Base-by-base conservation (phyloP, 2,797 vertebrate genomes). In the Hapalemur alaotrensis region DNA sequence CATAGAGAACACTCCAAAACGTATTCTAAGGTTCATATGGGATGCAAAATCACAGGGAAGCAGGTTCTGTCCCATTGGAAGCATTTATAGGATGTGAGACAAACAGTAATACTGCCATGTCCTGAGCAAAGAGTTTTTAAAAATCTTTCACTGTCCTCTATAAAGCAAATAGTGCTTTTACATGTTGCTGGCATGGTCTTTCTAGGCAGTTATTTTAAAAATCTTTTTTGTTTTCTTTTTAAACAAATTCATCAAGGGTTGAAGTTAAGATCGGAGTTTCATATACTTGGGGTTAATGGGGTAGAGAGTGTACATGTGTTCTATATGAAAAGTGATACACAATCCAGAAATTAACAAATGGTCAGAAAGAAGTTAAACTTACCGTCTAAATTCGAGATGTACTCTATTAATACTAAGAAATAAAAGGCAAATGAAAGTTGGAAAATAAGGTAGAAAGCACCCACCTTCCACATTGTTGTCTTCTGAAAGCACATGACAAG, bases 401-500 rank as follows among this genome's bases (percentile, higher is more conserved):
- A 98, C 97, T 98, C 97, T 98, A 96, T 96, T 87, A 98, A 98
- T 75, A 97, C 96, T 98, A 98, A 98, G 91, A 98, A 96, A 98
- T 70, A 97, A 98, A 98, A 97, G 82, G 95, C 54, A 90, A 97
- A 96, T 46, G 65, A 98, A 94, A 96, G 91, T 97, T 98, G 97
- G 97, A 97, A 98, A 97, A 98, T 96, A 98, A 98, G 98, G 98
- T 97, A 98, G 97, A 98, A 98, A 98, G 98, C 99, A 99, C 99
- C 99, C 99, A 99, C 99, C 99, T 99, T 99, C 99, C 93, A 98
- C 99, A 99, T 99, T 98, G 99, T 98, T 99, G 99, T 99, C 99
- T 99, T 99, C 99, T 99, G 99, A 99, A 99, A 99, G 99, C 99
- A 99, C 99, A 98, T 98, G 99, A 99, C 99, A 99, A 99, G 99